Evolutionary conservation across 2,888 invertebrate genomes (phyloP), one percentile per base, ranked within the genome.

Genomic region (Amphipoea lucens): DNA sequence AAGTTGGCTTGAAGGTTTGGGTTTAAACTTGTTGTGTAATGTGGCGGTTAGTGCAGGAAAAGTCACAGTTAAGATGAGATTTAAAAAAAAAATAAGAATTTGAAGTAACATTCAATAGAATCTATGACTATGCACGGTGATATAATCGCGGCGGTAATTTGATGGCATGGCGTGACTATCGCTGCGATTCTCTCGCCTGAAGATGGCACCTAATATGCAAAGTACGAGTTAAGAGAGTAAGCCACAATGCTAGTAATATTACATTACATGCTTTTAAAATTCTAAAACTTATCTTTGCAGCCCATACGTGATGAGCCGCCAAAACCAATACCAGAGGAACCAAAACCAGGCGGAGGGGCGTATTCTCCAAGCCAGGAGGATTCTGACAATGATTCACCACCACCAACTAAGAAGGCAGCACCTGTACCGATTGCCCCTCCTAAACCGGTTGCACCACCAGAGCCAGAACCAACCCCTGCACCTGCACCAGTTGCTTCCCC

Each of bases 301-400:
- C 78, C 88, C 7, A 65, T 90, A 48, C 93, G 92, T 40, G 92
- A 95, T 72, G 95, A 96, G 36, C 92, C 93, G 17, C 94, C 94
- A 0, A 95, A 95, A 74, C 89, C 92, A 0, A 96, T 95, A 67
- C 87, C 85, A 48, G 94, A 95, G 74, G 94, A 95, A 29, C 73
- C 86, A 0, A 93, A 93, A 67, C 85, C 89, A 14, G 85, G 77
- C 0, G 91, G 91, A 2, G 91, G 92, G 6, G 90, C 88, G 3
- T 92, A 92, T 77, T 92, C 90, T 6, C 92, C 92, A 0, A 87
- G 88, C 14, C 87, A 89, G n/a, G 91, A 91, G 7, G 92, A 91
- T 67, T 91, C 92, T 0, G 92, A 90, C 45, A 83, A 86, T 51
- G 90, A 90, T 11, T 23, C 79, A 7, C 69, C 78, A 14, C 51